phyloP scores from a whole-genome alignment of 2,888 invertebrate genomes.

The Suillia variegata region DNA sequence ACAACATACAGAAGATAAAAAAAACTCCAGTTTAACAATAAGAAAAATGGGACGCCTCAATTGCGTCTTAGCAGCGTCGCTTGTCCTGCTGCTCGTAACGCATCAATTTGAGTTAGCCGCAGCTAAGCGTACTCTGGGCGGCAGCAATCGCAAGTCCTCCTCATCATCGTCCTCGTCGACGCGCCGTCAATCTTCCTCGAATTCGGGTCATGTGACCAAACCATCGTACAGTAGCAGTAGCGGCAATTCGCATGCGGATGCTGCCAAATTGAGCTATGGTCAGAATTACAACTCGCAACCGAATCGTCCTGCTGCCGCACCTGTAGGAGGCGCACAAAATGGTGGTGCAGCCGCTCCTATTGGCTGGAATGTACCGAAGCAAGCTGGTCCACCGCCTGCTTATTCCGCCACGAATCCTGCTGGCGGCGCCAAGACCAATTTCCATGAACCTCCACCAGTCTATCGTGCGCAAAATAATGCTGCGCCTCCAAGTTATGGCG shows the following conservation, averaged over 20 bases:
- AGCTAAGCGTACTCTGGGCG: too few relatives aligned
- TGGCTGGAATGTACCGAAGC: slow-evolving; percentile 58
- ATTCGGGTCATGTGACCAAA: slow-evolving; percentile 51
- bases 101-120: too few relatives aligned
- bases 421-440: slow-evolving; percentile 53
- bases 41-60: too few relatives aligned
- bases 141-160: slow-evolving; percentile 47
- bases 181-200: slow-evolving; percentile 33
- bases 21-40: too few relatives aligned
- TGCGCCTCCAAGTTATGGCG: slow-evolving; percentile 41
- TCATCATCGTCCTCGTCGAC: slow-evolving; percentile 37
- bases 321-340: slow-evolving; percentile 21
- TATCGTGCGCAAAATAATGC: slow-evolving; percentile 49
- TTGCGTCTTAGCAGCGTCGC: too few relatives aligned
- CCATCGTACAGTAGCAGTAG: slow-evolving; percentile 42
- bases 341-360: slow-evolving; percentile 33
- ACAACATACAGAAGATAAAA: too few relatives aligned
- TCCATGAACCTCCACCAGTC: slow-evolving; percentile 53
- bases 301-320: slow-evolving; percentile 46
- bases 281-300: slow-evolving; percentile 56
- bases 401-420: slow-evolving; percentile 52
- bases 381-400: slow-evolving; percentile 57
- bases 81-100: too few relatives aligned
- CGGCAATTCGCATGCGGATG: slow-evolving; percentile 55
- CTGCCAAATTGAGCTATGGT: slow-evolving; percentile 55